These are phyloP conservation scores for Busseola fusca DNA, from an alignment of 2,888 invertebrate genomes.

Conservation along the genomic window DNA sequence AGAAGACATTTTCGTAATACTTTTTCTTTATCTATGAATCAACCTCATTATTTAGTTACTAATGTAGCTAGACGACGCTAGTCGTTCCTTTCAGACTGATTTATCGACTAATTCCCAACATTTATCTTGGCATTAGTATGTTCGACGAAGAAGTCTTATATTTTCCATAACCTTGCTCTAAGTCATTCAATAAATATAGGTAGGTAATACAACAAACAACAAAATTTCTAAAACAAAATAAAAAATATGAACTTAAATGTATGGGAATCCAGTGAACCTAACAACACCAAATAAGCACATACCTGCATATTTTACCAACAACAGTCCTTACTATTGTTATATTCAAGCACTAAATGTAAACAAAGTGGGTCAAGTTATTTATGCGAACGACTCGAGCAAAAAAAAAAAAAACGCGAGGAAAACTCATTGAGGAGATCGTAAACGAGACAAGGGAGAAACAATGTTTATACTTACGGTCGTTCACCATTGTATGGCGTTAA, in stretches of 20 bases:
- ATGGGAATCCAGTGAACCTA: slow-evolving; percentile 8
- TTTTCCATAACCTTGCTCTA: not conserved
- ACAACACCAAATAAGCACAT: slow-evolving; percentile 21
- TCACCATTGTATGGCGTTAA: slow-evolving; percentile 54
- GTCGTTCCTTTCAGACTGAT: slow-evolving; percentile 11
- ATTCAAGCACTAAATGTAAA: slow-evolving; percentile 16
- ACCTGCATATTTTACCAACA: slow-evolving; percentile 14
- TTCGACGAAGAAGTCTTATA: not conserved
- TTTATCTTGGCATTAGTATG: not conserved
- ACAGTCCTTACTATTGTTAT: slow-evolving; percentile 27
- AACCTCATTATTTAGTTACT: not conserved
- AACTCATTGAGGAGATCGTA: slow-evolving; percentile 49
- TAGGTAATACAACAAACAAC: not conserved
- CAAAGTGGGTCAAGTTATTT: slow-evolving; percentile 55
- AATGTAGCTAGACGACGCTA: not conserved
- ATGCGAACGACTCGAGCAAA: slow-evolving; percentile 42
- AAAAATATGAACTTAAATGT: not conserved
- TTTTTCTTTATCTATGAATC: not conserved
- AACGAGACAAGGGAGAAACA: slow-evolving; percentile 55
- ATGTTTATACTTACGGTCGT: slow-evolving; percentile 61
- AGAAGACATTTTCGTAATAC: not conserved
- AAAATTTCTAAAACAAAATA: not conserved
- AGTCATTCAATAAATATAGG: not conserved
- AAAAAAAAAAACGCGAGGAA: slow-evolving; percentile 44
- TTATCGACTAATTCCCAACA: slow-evolving; percentile 4